Evolutionary conservation across 2,113 vertebrate genomes (phyloP).

Genomic region (Platysteira castanea): DNA sequence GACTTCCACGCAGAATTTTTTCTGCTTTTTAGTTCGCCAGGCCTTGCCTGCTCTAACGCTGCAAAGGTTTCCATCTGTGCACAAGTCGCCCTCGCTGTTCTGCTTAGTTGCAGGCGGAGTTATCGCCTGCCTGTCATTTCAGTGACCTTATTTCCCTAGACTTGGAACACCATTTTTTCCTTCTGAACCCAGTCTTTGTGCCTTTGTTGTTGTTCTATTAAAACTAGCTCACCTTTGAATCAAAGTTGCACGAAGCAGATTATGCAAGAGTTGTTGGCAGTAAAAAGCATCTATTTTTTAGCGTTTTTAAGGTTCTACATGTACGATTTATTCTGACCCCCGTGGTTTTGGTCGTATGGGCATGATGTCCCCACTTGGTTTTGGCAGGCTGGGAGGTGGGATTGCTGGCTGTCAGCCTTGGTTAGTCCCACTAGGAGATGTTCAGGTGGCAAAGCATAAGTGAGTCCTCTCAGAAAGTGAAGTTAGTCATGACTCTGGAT

Average conservation of each 20-base stretch:
- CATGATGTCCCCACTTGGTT: background rate
- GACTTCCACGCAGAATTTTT: background rate
- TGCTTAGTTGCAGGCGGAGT: background rate
- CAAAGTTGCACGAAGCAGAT: background rate
- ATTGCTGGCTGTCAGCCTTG: background rate
- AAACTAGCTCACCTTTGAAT: background rate
- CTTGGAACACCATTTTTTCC: background rate
- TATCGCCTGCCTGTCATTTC: background rate
- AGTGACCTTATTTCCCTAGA: background rate
- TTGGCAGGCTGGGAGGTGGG: background rate
- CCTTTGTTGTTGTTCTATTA: background rate
- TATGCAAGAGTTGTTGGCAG: background rate
- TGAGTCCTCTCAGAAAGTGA: background rate
- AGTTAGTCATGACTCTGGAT: background rate
- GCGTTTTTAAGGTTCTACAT: background rate
- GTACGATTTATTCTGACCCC: background rate
- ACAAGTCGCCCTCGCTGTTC: background rate
- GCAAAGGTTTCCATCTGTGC: constrained; percentile 46
- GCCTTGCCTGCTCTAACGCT: background rate
- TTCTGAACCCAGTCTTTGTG: background rate
- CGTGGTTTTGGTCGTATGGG: background rate
- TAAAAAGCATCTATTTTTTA: background rate
- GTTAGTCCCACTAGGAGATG: background rate
- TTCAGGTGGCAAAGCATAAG: background rate
- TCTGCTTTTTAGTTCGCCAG: background rate